Base-by-base conservation (phyloP, 2,113 vertebrate species). In the Coptodon bakossiorum region DNA sequence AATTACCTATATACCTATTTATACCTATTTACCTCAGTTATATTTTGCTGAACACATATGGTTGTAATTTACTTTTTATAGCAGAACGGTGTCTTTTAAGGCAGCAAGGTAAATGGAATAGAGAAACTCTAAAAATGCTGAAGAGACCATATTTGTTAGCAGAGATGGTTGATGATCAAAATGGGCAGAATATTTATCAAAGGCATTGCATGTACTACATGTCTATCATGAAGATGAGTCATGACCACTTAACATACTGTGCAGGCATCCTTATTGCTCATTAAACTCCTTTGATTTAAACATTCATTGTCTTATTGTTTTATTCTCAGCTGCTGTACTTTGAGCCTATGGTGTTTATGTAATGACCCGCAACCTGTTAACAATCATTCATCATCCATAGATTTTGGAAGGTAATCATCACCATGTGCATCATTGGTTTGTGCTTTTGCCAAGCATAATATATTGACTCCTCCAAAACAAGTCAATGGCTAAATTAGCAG, bases 401-500 rank as follows among this genome's bases (percentile, higher is more conserved):
- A 90, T 94, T 93, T 94, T 84, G 79, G 86, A 92, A 89, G 90
- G 85, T 80, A 85, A 84, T 52, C 82, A 73, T 81, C 40, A 50
- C 86, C 86, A 16, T 86, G 88, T 91, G 93, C 91, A 88, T 85
- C 92, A 59, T 85, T 86, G 92, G 89, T 59, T 88, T 68, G 31
- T 88, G 52, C 45, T 89, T 91, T 91, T 85, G 85, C 88, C 8
- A 61, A 73, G 83, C 87, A 82, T 89, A 94, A 96, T 96, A 92
- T 94, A 96, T 96, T 59, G 89, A 88, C 92, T 81, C 78, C 89
- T 81, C 53, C 81, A 73, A 81, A 66, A 82, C 86, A 94, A 95
- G 95, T 95, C 94, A 90, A 90, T 94, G 93, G 94, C 89, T 91
- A 95, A 96, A 96, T 95, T 94, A 96, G 89, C 90, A 52, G 85